phyloP scores from a whole-genome alignment of 2,888 invertebrate species.

The Philereme transversata region DNA sequence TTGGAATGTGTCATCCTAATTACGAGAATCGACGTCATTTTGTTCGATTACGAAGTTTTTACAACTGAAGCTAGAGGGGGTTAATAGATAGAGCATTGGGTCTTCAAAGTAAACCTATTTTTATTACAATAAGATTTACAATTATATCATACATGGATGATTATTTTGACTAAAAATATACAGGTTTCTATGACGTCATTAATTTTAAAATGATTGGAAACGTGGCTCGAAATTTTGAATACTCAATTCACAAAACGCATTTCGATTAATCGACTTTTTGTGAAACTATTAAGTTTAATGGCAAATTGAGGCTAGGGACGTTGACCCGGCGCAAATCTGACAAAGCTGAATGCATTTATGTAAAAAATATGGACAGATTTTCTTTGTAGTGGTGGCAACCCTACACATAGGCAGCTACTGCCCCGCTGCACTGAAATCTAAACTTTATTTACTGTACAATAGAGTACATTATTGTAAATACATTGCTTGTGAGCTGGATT shows the following conservation, averaged over 20 bases:
- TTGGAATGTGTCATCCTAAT: no score
- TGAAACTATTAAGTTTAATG: conserved; percentile 25
- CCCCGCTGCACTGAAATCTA: conserved; percentile 22
- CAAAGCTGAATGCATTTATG: conserved; percentile 7
- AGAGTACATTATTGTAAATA: conserved; percentile 12
- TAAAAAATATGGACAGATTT: conserved; percentile 9
- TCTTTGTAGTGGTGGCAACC: conserved; percentile 9
- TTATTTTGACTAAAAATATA: conserved; percentile 34
- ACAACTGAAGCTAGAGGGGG: conserved; percentile 9
- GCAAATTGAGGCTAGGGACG: conserved; percentile 36
- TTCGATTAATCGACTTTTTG: conserved; percentile 36
- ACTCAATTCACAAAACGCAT: conserved; percentile 45
- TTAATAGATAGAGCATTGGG: conserved; percentile 11
- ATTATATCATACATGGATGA: conserved; percentile 33
- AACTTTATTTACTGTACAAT: conserved; percentile 31
- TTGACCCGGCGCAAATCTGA: conserved; percentile 8
- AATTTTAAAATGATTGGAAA: conserved; percentile 23
- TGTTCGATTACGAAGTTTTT: conserved; percentile 1
- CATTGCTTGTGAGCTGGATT: conserved; percentile 1
- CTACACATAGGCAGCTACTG: conserved; percentile 11
- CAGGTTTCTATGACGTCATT: conserved; percentile 50
- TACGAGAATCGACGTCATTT: no score
- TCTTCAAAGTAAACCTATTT: conserved; percentile 35
- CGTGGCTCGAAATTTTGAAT: conserved; percentile 44
- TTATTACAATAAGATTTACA: conserved; percentile 35